Evolutionary conservation across 2,113 vertebrate genomes (phyloP).

Genomic region (Athene noctua): DNA sequence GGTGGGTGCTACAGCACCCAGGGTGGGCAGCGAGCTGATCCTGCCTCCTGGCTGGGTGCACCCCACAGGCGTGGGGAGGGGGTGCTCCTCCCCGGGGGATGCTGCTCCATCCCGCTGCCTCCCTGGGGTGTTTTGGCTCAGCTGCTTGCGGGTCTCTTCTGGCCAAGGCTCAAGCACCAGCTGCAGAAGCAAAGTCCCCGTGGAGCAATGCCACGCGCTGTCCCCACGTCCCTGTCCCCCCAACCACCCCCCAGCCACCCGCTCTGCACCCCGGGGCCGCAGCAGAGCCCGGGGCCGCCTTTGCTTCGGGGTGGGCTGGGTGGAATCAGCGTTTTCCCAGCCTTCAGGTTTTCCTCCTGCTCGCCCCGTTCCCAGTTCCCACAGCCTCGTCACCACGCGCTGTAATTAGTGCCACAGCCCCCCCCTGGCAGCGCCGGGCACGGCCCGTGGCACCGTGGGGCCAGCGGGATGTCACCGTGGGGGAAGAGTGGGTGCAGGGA

Average conservation of each 20-base stretch:
- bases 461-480: neutral
- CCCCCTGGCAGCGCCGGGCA: too few relatives aligned
- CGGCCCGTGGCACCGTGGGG: neutral
- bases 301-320: neutral
- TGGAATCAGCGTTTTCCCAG: neutral
- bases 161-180: neutral
- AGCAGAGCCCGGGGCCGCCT: neutral
- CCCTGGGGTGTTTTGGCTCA: neutral
- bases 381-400: rapidly evolving
- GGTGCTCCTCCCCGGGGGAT: neutral
- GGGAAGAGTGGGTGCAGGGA: neutral
- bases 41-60: neutral
- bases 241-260: rapidly evolving
- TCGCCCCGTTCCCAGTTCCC: rapidly evolving
- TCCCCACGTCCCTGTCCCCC: neutral
- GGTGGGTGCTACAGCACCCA: neutral
- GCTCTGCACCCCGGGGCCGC: rapidly evolving
- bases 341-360: neutral
- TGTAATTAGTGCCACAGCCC: neutral
- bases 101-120: neutral
- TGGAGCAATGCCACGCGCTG: rapidly evolving
- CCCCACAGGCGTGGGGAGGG: rapidly evolving
- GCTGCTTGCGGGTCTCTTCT: rapidly evolving
- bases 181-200: rapidly evolving
- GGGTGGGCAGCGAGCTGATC: neutral